These are phyloP conservation scores for Brachyhypopomus occidentalis DNA, from an alignment of 2,113 vertebrate species.

Conservation along the genomic window DNA sequence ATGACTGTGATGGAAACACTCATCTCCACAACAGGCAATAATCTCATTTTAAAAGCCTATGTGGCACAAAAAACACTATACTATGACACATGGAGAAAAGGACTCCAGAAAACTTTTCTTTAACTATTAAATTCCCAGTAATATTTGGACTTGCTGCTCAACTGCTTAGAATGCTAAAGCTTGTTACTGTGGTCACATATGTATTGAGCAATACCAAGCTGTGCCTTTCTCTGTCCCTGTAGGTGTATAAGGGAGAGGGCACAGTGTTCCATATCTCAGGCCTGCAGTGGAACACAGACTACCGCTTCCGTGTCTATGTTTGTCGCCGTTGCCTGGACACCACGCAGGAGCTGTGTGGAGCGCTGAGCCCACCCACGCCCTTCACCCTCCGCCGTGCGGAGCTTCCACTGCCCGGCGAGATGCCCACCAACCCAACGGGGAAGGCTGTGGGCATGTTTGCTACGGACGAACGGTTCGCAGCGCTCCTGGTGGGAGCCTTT, in stretches of 20 bases:
- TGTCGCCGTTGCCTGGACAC: constrained; percentile 89
- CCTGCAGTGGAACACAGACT: constrained; percentile 93
- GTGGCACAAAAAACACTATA: too few relatives aligned
- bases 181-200: too few relatives aligned
- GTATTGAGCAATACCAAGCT: too few relatives aligned
- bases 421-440: constrained; percentile 67
- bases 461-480: constrained; percentile 93
- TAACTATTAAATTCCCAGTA: too few relatives aligned
- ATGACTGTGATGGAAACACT: too few relatives aligned
- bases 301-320: constrained; percentile 91
- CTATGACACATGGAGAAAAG: too few relatives aligned
- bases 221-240: constrained; percentile 27
- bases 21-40: too few relatives aligned
- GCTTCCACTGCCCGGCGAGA: constrained; percentile 72
- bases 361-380: constrained; percentile 88
- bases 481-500: constrained; percentile 89
- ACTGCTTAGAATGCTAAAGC: too few relatives aligned
- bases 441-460: constrained; percentile 82
- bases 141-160: too few relatives aligned
- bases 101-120: too few relatives aligned
- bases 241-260: constrained; percentile 97
- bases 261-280: constrained; percentile 89
- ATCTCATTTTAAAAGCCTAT: too few relatives aligned
- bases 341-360: constrained; percentile 90
- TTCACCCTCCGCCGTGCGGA: constrained; percentile 84